A percentile compares a stretch with the other conserved stretches of the same genome.
phyloP scores from a whole-genome alignment of 1,140 invertebrate genomes.

The Caenorhabditis latens region DNA sequence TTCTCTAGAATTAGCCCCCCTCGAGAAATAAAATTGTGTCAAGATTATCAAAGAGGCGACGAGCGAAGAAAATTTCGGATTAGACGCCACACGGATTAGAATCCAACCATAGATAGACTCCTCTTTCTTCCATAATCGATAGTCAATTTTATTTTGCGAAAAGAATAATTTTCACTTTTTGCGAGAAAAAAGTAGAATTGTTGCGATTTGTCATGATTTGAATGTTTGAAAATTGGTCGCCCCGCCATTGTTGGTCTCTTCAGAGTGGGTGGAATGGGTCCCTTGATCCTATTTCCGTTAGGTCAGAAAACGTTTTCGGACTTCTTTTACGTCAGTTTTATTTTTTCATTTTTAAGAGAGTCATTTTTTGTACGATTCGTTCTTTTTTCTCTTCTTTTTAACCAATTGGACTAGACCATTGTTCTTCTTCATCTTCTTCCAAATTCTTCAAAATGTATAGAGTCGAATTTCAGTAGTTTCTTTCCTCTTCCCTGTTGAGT shows the following conservation, averaged over 20 bases:
- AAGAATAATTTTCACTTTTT: background rate
- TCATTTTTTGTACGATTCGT: background rate
- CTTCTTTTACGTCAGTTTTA: background rate
- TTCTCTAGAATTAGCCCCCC: background rate
- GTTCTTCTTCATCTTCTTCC: background rate
- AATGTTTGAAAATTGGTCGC: background rate
- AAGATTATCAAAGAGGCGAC: background rate
- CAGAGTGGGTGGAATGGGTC: conserved; percentile 21
- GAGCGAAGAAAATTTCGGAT: no score
- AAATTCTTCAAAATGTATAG: background rate
- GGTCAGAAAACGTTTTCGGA: conserved; percentile 31
- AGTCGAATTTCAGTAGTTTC: conserved; percentile 19
- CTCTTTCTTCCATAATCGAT: no score
- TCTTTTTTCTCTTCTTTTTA: background rate
- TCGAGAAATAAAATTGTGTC: background rate
- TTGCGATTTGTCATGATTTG: conserved; percentile 39
- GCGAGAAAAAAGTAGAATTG: background rate
- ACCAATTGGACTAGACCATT: background rate
- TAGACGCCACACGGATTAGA: background rate
- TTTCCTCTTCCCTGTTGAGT: background rate
- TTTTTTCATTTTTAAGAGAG: background rate
- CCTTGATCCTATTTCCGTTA: conserved; percentile 37
- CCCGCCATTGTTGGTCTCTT: background rate
- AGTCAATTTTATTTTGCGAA: background rate
- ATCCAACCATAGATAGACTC: background rate